Evolutionary conservation across 2,797 vertebrate genomes (phyloP), one percentile per base, ranked within the genome.

Genomic region (Octomys mimax): DNA sequence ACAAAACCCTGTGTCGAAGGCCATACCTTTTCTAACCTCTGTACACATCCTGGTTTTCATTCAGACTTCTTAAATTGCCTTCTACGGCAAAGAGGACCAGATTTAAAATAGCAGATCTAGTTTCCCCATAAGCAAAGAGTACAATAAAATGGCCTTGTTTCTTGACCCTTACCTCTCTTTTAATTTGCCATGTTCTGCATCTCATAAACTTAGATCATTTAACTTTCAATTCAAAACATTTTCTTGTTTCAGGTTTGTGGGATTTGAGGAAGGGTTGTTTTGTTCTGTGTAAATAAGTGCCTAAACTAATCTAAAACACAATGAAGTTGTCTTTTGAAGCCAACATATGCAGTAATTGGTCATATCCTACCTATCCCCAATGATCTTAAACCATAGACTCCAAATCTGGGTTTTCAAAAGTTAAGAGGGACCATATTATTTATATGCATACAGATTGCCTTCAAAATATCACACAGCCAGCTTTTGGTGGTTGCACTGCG

Each of bases 91-190:
- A 98, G 96, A 88, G 80, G 49, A 96, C 85, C 96, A 89, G 33
- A 96, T 97, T 98, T 97, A 84, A 98, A 98, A 96, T 92, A 96
- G 97, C 91, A 96, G 97, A 96, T 97, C 93, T 94, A 81, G 86
- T 91, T 95, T 49, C 95, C 91, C 91, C 96, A 97, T 98, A 98
- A 98, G 93, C 21, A 73, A 97, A 98, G 92, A 98, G 83, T 70
- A 42, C 87, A 97, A 92, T 97, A 97, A 97, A 96, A 80, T 89
- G 92, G 96, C 85, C 94, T 96, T 97, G 96, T 94, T 93, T 83
- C 77, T 96, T 94, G 98, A 98, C 89, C 75, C 90, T 96, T 62
- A 92, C 82, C 94, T 95, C 93, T 96, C 92, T 93, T 49, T 91
- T 92, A 87, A 77, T 24, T 97, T 94, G 78, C 70, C 49, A 61